Evolutionary conservation across 2,797 vertebrate species (phyloP), one percentile per base, ranked within the genome.

Genomic region (Glyptemys insculpta): DNA sequence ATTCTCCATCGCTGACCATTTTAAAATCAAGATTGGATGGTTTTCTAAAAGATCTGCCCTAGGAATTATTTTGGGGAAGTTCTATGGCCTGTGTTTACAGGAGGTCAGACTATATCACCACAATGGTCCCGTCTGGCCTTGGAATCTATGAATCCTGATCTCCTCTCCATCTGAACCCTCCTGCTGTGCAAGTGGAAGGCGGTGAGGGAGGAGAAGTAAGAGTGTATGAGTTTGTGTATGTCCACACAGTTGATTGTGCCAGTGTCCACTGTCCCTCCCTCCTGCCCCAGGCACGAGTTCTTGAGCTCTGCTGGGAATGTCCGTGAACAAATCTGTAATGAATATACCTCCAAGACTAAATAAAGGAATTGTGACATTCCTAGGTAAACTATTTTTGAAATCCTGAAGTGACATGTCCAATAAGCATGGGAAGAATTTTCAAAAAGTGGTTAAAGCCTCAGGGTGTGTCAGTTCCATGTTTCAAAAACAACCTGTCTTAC

Each of bases 271-370:
- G 53, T 23, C 53, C 53, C 53, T 54, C 53, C 3, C 21, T 54
- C 21, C 53, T 54, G 53, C 53, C 8, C 21, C 53, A 12, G 2
- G 21, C 25, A 68, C 0, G 0, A n/a, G n/a, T 90, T 34, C 31
- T 27, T 78, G 12, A 86, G 31, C 76, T 34, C 19, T 47, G 1
- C 34, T 81, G 59, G 86, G 86, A 1, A 2, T 82, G 47, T 2
- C n/a, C 78, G 82, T 76, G 83, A 84, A 18, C 5, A 59, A 65
- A 12, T 53, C 65, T 72, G 9, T 21, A 72, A 34, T 34, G 27
- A 91, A 72, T 72, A 6, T 72, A 6, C 4, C 16, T 84, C 44
- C 2, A 80, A 65, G 90, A 79, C 9, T 56, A 6, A 85, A 80
- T 15, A 23, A 59, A 74, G n/a, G 90, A 90, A 18, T 90, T 19